Conservation (phyloP, 1,140 invertebrate genomes). For the Mya arenaria region DNA sequence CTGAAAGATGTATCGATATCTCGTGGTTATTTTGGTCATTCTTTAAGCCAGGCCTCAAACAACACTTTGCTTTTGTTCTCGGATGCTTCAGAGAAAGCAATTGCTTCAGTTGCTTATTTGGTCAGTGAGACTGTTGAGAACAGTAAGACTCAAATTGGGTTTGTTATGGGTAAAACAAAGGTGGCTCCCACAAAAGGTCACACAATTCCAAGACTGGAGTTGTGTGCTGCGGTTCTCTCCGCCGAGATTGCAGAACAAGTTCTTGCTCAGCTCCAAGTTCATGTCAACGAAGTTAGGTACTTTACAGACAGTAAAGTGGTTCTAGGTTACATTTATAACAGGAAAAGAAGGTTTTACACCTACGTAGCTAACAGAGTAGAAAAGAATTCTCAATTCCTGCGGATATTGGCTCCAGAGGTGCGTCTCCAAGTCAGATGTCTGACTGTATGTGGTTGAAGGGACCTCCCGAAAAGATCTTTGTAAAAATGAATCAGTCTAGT, state of each 20-base stretch:
- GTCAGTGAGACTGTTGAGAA: not conserved
- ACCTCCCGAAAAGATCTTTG: too few species aligned
- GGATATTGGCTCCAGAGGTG: slow-evolving; percentile 34
- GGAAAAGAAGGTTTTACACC: slow-evolving; percentile 38
- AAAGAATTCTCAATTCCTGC: slow-evolving; percentile 53
- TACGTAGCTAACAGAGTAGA: slow-evolving; percentile 51
- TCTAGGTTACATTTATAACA: slow-evolving; percentile 48
- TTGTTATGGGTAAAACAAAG: not conserved
- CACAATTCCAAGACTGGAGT: not conserved
- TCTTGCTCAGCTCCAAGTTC: not conserved
- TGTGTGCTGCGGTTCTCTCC: slow-evolving; percentile 17
- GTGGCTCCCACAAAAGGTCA: not conserved
- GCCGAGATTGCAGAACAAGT: not conserved
- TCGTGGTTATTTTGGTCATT: not conserved
- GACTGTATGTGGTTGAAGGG: not conserved
- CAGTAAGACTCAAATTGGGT: not conserved
- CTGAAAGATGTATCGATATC: not conserved
- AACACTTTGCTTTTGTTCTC: too few species aligned
- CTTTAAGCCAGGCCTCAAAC: not conserved
- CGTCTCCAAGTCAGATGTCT: slow-evolving; percentile 1
- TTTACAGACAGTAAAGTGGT: slow-evolving; percentile 33
- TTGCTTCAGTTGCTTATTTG: slow-evolving; percentile 10
- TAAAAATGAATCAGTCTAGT: too few species aligned
- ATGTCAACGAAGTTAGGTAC: not conserved
- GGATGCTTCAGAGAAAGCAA: slow-evolving; percentile 34